These are phyloP conservation scores for Rhea pennata DNA, from an alignment of 2,113 vertebrate species.

Conservation along the genomic window DNA sequence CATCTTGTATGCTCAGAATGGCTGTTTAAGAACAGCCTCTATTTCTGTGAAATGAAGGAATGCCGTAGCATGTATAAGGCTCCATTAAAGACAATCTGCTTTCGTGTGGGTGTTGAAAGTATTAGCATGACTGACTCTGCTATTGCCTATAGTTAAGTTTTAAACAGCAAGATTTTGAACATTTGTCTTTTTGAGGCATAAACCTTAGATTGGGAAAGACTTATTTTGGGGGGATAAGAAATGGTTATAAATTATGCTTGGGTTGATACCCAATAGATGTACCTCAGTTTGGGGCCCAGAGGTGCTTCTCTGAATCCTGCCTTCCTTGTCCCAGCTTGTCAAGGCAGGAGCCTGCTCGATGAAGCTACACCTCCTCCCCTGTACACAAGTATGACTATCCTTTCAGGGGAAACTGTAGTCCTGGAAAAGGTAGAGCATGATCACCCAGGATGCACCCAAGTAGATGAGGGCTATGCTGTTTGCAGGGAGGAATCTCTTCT, in stretches of 20 bases:
- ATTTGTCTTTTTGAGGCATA: not conserved
- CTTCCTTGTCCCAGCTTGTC: not conserved
- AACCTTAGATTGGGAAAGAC: not conserved
- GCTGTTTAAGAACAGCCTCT: not conserved
- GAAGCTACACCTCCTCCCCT: not conserved
- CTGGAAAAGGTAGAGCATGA: not conserved
- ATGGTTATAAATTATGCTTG: not conserved
- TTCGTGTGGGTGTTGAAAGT: not conserved
- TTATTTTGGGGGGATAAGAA: not conserved
- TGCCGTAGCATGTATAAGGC: not conserved
- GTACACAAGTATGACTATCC: not conserved
- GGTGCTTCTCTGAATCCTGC: not conserved
- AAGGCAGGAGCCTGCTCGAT: not conserved
- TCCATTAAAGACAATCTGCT: not conserved
- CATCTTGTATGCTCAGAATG: not conserved
- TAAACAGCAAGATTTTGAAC: not conserved
- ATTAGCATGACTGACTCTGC: not conserved
- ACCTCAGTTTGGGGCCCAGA: not conserved
- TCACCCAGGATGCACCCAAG: not conserved
- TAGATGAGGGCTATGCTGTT: not conserved
- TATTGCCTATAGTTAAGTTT: not conserved
- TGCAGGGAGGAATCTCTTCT: not conserved
- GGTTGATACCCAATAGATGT: not conserved
- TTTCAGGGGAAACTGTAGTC: not conserved
- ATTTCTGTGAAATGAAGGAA: not conserved